These are phyloP conservation scores for Xanthia icteritia DNA, from an alignment of 2,888 invertebrate genomes.

Conservation along the genomic window DNA sequence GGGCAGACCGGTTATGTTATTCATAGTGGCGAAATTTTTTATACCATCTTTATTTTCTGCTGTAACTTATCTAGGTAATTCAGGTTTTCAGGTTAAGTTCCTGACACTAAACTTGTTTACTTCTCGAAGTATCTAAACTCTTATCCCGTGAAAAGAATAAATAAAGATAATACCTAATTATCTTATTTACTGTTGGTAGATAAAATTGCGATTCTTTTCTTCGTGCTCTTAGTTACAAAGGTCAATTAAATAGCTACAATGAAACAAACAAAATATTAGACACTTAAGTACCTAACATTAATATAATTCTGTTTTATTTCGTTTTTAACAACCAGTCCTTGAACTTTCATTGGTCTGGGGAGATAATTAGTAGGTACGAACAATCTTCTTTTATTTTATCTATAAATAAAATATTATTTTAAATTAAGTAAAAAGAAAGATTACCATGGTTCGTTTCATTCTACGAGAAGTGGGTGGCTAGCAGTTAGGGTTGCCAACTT, in stretches of 20 bases:
- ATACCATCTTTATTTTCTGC: neutral
- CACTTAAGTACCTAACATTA: neutral
- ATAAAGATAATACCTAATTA: conserved; percentile 6
- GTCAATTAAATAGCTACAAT: neutral
- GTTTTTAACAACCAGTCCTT: neutral
- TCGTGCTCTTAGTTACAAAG: conserved; percentile 5
- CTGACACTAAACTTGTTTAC: neutral
- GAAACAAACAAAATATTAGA: neutral
- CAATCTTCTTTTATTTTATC: neutral
- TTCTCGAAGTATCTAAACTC: neutral
- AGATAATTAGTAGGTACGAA: neutral
- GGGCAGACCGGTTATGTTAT: neutral
- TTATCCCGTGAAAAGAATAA: neutral
- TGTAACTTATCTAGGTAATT: neutral
- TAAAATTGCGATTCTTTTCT: conserved; percentile 18
- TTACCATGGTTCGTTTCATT: neutral
- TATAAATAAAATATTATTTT: neutral
- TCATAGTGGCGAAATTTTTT: too few species aligned
- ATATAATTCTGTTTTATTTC: neutral
- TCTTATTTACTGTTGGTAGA: neutral
- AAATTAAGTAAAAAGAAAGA: neutral
- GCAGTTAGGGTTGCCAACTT: neutral
- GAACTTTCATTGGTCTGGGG: neutral
- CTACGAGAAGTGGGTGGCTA: neutral
- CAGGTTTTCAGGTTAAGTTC: conserved; percentile 35